Evolutionary conservation across 2,113 vertebrate genomes (phyloP).

Genomic region (Arvicanthis niloticus): DNA sequence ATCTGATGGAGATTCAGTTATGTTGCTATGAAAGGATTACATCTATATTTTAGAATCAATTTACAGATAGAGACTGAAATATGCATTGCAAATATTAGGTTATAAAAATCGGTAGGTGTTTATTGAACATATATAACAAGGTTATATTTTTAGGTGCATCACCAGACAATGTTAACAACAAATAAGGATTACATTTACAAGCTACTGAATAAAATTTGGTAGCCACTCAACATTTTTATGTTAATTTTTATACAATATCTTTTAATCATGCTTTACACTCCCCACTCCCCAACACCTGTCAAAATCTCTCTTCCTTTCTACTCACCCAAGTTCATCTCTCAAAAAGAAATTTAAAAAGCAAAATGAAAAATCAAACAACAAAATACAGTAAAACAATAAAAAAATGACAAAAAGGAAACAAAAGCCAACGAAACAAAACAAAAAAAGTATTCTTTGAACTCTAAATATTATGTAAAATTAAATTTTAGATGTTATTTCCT

Average conservation of each 20-base stretch:
- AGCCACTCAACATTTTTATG: not conserved
- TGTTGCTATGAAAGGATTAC: constrained; percentile 22
- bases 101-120: not conserved
- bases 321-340: not conserved
- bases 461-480: constrained; percentile 20
- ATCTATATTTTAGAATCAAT: constrained; percentile 56
- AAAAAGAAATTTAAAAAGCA: not conserved
- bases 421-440: not conserved
- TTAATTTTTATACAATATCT: not conserved
- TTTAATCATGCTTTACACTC: not conserved
- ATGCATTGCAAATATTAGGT: constrained; percentile 66
- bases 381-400: not conserved
- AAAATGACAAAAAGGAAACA: not conserved
- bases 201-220: not conserved
- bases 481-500: constrained; percentile 26
- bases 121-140: not conserved
- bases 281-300: no score
- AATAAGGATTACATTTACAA: not conserved
- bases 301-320: not conserved
- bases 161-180: constrained; percentile 13
- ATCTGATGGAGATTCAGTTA: constrained; percentile 54
- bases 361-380: not conserved
- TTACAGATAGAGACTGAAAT: constrained; percentile 18
- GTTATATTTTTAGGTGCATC: not conserved
- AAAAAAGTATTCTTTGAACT: not conserved